Evolutionary conservation across 2,797 vertebrate species (phyloP), one percentile per base, ranked within the genome.

Genomic region (Microctenopoma lineatum): DNA sequence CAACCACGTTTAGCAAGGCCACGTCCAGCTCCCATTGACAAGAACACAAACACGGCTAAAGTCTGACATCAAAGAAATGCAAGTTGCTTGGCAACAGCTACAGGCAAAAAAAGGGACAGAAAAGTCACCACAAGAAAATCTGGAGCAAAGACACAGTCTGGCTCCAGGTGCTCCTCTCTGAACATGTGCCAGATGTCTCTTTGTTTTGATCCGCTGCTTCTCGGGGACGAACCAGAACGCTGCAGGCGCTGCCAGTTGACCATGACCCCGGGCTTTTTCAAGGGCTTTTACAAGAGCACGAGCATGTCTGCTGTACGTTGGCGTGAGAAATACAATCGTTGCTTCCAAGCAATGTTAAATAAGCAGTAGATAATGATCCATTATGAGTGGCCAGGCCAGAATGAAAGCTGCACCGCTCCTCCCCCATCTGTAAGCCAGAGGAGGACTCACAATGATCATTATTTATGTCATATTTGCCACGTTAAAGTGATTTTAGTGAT

Each of bases 401-500:
- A 32, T 5, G 5, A 32, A 32, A 29, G 27, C 27, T 29, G 27
- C 5, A 29, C 27, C 3, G 27, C 4, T 29, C 27, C 27, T 29
- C 27, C 27, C 27, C 5, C 27, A 4, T 29, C 27, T 29, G 29
- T 32, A 32, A 32, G 29, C 5, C 5, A 7, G 29, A 7, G 5
- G 29, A 7, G 29, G 29, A 32, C 29, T 32, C 4, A 29, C 3
- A 29, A 29, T 29, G 4, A 32, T 7, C 4, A 32, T 32, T 32
- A 32, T 32, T 32, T 5, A 6, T 32, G 29, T 32, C 29, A 32
- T 32, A 32, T 32, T 32, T 32, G 7, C 29, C 29, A 32, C 29
- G 89, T 86, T 88, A 83, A 89, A 89, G 89, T 92, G 87, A 89
- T 84, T 81, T 39, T 50, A 87, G 76, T 89, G 84, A 87, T 86